A percentile compares a stretch with the other conserved stretches of the same genome.
phyloP scores from a whole-genome alignment of 2,797 vertebrate genomes.

The Hafferia zeledoni region DNA sequence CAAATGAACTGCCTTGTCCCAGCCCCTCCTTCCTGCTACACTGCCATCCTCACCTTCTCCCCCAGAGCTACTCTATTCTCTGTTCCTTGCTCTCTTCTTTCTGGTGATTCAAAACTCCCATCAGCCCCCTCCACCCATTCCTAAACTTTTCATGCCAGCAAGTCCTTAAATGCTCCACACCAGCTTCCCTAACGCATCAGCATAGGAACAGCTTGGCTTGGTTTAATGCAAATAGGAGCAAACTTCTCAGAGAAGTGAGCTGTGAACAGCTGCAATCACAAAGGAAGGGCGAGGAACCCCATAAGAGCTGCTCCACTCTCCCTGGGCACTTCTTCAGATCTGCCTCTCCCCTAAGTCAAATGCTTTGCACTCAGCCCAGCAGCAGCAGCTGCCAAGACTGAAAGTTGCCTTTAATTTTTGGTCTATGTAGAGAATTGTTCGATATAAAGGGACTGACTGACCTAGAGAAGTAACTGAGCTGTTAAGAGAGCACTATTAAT shows the following conservation, averaged over 20 bases:
- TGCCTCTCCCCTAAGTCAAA: not conserved
- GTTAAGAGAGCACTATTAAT: not conserved
- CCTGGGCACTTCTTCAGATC: not conserved
- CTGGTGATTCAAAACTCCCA: not conserved
- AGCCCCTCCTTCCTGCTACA: not conserved
- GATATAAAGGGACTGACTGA: not conserved
- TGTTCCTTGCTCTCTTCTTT: not conserved
- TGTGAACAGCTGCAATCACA: not conserved
- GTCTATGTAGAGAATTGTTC: not conserved
- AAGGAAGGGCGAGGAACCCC: not conserved
- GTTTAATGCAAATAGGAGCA: not conserved
- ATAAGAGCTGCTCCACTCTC: not conserved
- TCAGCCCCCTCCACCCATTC: rapidly evolving
- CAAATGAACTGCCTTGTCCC: rapidly evolving
- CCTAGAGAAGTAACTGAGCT: not conserved
- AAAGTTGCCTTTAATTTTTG: not conserved
- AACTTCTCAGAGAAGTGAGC: not conserved
- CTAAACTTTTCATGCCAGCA: not conserved
- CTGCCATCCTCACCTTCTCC: not conserved
- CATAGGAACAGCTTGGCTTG: not conserved
- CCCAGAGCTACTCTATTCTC: not conserved
- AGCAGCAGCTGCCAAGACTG: not conserved
- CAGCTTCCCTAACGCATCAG: not conserved
- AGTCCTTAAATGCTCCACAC: not conserved
- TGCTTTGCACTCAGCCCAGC: not conserved